Evolutionary conservation across 1,140 invertebrate species (phyloP), one percentile per base, ranked within the genome.

Genomic region (Whitmania pigra): DNA sequence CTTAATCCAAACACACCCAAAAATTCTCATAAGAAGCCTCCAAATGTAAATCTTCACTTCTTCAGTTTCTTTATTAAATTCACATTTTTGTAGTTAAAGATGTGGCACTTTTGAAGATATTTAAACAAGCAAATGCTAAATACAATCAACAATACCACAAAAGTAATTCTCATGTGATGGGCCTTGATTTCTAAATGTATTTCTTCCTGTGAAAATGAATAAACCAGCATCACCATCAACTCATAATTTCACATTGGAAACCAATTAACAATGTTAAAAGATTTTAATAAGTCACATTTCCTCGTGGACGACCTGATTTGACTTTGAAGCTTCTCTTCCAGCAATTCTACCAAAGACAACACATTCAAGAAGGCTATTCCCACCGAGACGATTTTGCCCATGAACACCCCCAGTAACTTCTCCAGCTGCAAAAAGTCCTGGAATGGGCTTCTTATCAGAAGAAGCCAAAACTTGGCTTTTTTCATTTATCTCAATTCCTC

Each of bases 341-440:
- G 80, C 78, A 69, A 82, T 79, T n/a, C 80, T 67, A 0, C 80
- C 80, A 74, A 81, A 81, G 36, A 81, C 80, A 22, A 81, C 80
- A 73, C 80, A 81, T 72, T 82, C 80, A 31, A 81, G 71, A 6
- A 81, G 75, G 18, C 79, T 80, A 69, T 81, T 81, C 31, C 80
- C 80, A 67, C 79, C 80, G 15, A 81, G 74, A 22, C 80, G 75
- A 72, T 81, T 82, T 18, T 74, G 69, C 11, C 80, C 80, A 72
- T 81, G 80, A 7, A 82, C 80, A n/a, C 80, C 80, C 36, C 80
- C 79, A 55, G 78, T 81, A 22, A 82, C 80, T 75, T 81, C 80
- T 66, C 80, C 80, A 22, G 80, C 80, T 22, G 80, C 80, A 60
- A 77, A 76, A 25, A 81, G 74, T 18, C 80, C 80, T 40, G 77